Evolutionary conservation across 2,113 vertebrate genomes (phyloP).

Genomic region (Apteryx owenii): DNA sequence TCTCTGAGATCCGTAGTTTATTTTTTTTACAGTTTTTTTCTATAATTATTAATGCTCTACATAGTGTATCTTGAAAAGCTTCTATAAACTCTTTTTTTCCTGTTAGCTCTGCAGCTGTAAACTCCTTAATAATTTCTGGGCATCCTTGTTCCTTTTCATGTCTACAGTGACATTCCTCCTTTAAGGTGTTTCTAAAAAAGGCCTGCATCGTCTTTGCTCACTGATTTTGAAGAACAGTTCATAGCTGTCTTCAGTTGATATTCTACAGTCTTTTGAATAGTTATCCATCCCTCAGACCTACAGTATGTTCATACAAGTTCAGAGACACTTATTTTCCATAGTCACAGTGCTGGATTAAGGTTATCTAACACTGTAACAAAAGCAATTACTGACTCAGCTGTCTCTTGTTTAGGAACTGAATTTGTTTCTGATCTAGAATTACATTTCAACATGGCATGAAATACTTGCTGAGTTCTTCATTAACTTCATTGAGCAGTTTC

Average conservation of each 20-base stretch:
- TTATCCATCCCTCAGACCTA: background rate
- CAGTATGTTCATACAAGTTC: background rate
- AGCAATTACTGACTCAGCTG: background rate
- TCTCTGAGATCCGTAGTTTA: background rate
- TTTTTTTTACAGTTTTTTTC: background rate
- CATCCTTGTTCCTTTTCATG: background rate
- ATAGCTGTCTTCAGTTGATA: background rate
- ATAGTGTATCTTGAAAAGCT: background rate
- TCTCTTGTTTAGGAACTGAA: background rate
- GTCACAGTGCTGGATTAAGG: background rate
- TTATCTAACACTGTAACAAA: background rate
- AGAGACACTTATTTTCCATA: background rate
- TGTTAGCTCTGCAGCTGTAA: background rate
- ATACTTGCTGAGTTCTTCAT: background rate
- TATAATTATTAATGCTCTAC: background rate
- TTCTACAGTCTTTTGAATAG: background rate
- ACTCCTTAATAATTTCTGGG: background rate
- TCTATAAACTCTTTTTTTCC: background rate
- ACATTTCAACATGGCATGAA: background rate
- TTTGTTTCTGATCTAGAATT: background rate
- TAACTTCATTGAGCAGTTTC: too few relatives aligned
- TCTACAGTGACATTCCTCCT: background rate
- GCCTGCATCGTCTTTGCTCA: background rate
- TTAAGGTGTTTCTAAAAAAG: background rate
- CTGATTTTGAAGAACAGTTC: background rate